Evolutionary conservation across 2,888 invertebrate genomes (phyloP), one percentile per base, ranked within the genome.

Genomic region (Callyntrura sp.): DNA sequence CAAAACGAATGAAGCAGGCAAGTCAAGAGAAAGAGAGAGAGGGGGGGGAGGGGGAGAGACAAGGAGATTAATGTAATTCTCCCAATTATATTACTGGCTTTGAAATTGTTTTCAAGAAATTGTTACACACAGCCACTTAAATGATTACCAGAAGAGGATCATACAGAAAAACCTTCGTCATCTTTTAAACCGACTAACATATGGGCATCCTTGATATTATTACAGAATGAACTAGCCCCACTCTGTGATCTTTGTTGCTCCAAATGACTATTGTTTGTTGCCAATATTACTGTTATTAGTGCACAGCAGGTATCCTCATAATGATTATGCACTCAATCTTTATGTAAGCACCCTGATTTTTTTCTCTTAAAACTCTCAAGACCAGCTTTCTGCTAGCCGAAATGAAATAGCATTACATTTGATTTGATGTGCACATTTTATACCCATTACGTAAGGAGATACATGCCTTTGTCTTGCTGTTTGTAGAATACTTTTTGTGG

Each of bases 31-130:
- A 20, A 23, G 8, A 20, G n/a, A n/a, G n/a, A n/a, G 14, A 51
- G 14, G 11, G 14, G 35, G 51, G 11, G 12, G 9, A 51, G 51
- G 14, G 5, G n/a, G 68, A 28, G 79, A 79, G 17, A 35, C 57
- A 20, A 57, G 35, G 43, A n/a, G 79, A 79, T 79, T 79, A 79
- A 60, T 79, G 79, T 79, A 79, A 79, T 79, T 79, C 79, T 79
- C 60, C 60, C 79, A 20, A 43, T 79, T 60, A 60, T 35, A 57
- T 43, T 79, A 20, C 79, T 78, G 12, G 43, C 35, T 60, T 35
- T 35, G 35, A 79, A 79, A 79, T 60, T 79, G 57, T 60, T 79
- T 57, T 79, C 23, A 43, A 60, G 60, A 60, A 79, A 79, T 79
- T 35, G 79, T 35, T 79, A 79, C 20, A 70, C 20, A 23, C 0